Evolutionary conservation across 1,140 invertebrate species (phyloP).

Genomic region (Procambarus virginalis): DNA sequence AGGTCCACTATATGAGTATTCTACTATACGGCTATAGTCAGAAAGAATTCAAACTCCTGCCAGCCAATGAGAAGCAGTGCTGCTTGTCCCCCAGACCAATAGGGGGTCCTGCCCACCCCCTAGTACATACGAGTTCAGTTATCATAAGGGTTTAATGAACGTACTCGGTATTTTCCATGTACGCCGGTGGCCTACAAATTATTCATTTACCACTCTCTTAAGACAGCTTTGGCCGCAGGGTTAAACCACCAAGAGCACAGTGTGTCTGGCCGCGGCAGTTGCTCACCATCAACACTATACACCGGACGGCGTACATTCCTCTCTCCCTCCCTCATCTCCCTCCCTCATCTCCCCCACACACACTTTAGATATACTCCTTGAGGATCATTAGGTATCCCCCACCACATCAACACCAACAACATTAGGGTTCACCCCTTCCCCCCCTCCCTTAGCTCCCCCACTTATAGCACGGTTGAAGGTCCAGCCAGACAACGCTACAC

Average conservation of each 20-base stretch:
- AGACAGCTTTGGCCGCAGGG: neutral
- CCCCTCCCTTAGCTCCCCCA: neutral
- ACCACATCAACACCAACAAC: neutral
- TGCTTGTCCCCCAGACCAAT: constrained; percentile 2
- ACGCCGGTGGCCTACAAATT: constrained; percentile 6
- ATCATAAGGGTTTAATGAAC: constrained; percentile 44
- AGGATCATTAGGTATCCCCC: neutral
- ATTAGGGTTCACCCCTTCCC: neutral
- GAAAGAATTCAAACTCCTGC: constrained; percentile 45
- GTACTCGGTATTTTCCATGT: constrained; percentile 23
- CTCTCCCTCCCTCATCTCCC: neutral
- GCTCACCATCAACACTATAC: neutral
- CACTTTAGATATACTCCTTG: neutral
- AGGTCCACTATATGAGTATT: constrained; percentile 1
- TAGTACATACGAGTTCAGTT: constrained; percentile 19
- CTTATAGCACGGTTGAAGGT: neutral
- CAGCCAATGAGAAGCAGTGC: constrained; percentile 39
- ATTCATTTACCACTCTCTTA: neutral
- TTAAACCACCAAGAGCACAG: no score
- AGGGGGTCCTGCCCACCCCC: constrained; percentile 4
- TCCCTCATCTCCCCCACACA: no score
- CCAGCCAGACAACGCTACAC: constrained; percentile 1
- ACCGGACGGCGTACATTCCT: no score
- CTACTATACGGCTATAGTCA: constrained; percentile 35
- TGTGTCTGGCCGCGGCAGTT: neutral